phyloP scores from a whole-genome alignment of 2,113 vertebrate species.

The Lonchura striata region DNA sequence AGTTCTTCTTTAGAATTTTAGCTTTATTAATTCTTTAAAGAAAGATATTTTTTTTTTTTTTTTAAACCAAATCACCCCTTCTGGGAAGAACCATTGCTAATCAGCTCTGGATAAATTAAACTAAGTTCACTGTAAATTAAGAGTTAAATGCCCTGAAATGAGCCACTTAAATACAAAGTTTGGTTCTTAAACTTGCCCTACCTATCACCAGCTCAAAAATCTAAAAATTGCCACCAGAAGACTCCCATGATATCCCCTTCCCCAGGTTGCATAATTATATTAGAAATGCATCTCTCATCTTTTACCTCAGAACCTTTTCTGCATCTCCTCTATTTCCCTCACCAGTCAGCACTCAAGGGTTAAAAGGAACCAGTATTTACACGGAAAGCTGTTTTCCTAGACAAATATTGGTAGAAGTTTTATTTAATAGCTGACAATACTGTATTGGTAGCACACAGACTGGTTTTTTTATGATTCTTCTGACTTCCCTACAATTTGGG shows the following conservation, averaged over 20 bases:
- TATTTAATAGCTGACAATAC: neutral
- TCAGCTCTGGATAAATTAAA: neutral
- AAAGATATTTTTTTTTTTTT: neutral
- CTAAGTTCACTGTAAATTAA: neutral
- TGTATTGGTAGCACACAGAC: neutral
- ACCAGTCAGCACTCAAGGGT: neutral
- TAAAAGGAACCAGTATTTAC: conserved; percentile 47
- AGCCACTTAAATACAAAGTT: conserved; percentile 14
- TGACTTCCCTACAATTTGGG: neutral
- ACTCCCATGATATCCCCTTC: neutral
- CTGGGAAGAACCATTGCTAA: neutral
- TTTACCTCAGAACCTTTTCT: neutral
- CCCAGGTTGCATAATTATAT: conserved; percentile 34
- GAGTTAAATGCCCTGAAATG: conserved; percentile 12
- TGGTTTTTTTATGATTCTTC: neutral
- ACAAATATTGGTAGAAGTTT: conserved; percentile 19
- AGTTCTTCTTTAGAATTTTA: neutral
- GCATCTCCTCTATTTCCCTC: neutral
- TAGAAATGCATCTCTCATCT: conserved; percentile 21
- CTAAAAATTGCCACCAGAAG: conserved; percentile 15
- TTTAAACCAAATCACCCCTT: neutral
- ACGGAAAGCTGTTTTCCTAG: conserved; percentile 59
- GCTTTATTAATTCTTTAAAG: neutral
- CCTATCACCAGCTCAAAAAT: neutral
- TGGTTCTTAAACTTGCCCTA: neutral